phyloP scores from a whole-genome alignment of 92 coral and sea anemone species.

The Montipora capitata region DNA sequence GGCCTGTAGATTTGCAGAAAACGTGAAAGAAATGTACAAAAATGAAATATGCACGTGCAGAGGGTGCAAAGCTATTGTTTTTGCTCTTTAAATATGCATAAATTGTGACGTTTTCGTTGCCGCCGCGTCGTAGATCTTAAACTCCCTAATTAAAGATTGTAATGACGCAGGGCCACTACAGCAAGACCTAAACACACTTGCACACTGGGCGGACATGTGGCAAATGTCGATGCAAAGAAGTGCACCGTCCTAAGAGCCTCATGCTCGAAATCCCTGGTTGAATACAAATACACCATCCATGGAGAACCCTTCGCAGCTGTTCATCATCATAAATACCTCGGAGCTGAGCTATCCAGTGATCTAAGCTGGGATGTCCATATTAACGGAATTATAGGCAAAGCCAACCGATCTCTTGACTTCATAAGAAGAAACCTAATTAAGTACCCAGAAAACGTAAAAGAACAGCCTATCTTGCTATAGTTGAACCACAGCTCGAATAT shows the following conservation, averaged over 20 bases:
- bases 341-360: conserved; percentile 14
- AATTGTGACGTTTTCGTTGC: no score
- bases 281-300: conserved; percentile 32
- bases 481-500: conserved; percentile 23
- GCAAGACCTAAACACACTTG: no score
- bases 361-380: background rate
- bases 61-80: no score
- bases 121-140: no score
- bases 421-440: conserved; percentile 37
- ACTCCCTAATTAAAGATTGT: no score
- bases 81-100: no score
- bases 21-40: no score
- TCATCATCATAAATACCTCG: conserved; percentile 25
- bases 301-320: conserved; percentile 41
- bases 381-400: background rate
- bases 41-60: no score
- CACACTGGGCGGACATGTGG: no score
- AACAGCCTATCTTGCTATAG: conserved; percentile 22
- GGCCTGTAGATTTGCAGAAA: no score
- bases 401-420: conserved; percentile 18
- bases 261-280: conserved; percentile 19
- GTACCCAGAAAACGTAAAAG: conserved; percentile 21
- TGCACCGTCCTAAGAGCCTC: conserved; percentile 31
- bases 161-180: no score
- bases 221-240: conserved; percentile 4